Base-by-base conservation (phyloP, 2,113 vertebrate genomes). In the Jacana jacana region DNA sequence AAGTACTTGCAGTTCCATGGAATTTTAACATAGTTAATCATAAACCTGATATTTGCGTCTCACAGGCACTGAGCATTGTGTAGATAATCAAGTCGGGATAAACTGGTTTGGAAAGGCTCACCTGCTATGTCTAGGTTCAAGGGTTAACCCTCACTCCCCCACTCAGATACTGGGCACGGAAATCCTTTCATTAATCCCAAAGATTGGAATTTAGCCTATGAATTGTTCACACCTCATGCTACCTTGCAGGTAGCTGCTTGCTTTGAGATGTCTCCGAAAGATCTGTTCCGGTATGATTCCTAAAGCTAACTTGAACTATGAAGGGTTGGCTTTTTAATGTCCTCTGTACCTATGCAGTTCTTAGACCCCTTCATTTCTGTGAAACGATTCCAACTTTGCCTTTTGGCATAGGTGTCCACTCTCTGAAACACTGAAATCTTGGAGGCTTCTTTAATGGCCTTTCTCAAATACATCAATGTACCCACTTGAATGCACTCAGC, bases 21-120 rank as follows among this genome's bases (percentile, higher is more conserved):
- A 97, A 97, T 97, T 97, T 96, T 95, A 96, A 96, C 77, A 44
- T 60, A 76, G 97, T 97, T 97, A 97, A 97, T 97, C 87, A 97
- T 97, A 97, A 97, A 97, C 95, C 69, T 55, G 70, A 63, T 93
- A 97, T 97, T 97, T 97, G 87, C 94, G 86, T 96, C 93, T 91
- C 81, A 87, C 2, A 51, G 86, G 84, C 84, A 91, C 30, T 85
- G 88, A 95, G 70, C 91, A 85, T 88, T 96, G 95, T 93, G 87
- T 61, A 93, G 90, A 86, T 96, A 93, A 22, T 91, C 91, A 44
- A 93, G 84, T 87, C 90, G 91, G 94, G 80, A 93, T 82, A 92
- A 97, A 96, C 94, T 93, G 76, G 91, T 96, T 97, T 85, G 3
- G 5, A 96, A 97, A 93, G 77, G 55, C 91, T 95, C 96, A 77